These are phyloP conservation scores for Rousettus leschenaultii DNA, from an alignment of 2,113 vertebrate species.

Conservation along the genomic window DNA sequence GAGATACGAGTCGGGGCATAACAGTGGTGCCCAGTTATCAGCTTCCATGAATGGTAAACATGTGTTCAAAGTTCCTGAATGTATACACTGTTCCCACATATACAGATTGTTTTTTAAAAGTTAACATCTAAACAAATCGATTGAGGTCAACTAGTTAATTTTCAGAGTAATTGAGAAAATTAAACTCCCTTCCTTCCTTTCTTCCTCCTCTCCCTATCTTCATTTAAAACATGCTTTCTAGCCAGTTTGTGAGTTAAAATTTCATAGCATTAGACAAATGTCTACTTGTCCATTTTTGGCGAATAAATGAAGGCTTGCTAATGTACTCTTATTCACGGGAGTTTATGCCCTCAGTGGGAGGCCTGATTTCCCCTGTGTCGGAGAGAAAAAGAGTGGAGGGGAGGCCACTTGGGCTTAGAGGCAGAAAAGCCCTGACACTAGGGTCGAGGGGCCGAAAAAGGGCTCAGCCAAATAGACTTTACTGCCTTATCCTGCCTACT, in stretches of 20 bases:
- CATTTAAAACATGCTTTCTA: constrained; percentile 8
- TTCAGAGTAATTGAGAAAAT: neutral
- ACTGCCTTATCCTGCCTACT: neutral
- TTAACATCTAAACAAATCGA: neutral
- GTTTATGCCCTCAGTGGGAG: too few species aligned
- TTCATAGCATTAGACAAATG: neutral
- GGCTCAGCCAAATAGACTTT: neutral
- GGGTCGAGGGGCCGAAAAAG: neutral
- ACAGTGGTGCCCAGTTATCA: neutral
- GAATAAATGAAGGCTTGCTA: neutral
- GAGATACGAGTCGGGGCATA: too few species aligned
- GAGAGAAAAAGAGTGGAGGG: neutral
- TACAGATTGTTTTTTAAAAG: neutral
- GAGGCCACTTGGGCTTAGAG: neutral
- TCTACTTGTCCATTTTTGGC: neutral
- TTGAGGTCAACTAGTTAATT: neutral
- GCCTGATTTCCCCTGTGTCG: neutral
- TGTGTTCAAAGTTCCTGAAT: neutral
- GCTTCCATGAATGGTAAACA: neutral
- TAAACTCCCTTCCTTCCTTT: neutral
- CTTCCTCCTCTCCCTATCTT: neutral
- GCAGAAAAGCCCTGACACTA: neutral
- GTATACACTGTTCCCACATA: neutral
- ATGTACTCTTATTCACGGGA: neutral
- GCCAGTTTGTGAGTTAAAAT: neutral